Conservation (phyloP, 2,113 vertebrate genomes). For the Chamaetylas fuelleborni region DNA sequence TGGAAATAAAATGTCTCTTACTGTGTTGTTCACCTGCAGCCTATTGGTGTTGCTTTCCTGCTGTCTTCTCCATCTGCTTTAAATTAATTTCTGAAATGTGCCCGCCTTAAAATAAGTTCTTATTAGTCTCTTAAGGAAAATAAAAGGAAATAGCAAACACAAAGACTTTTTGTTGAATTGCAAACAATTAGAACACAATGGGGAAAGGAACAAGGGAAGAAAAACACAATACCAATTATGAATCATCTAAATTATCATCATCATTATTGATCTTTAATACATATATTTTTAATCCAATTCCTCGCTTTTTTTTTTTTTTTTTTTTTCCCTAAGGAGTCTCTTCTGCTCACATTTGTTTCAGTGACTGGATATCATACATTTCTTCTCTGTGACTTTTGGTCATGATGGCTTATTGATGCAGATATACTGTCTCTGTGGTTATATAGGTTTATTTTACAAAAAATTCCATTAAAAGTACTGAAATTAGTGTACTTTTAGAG, state of each 20-base stretch:
- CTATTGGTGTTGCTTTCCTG: slow-evolving; percentile 29
- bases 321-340: not conserved
- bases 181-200: not conserved
- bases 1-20: slow-evolving; percentile 2
- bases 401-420: not conserved
- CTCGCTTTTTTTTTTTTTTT: not conserved
- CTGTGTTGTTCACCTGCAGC: slow-evolving; percentile 37
- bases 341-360: not conserved
- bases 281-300: not conserved
- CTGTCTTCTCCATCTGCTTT: slow-evolving; percentile 45
- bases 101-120: slow-evolving; percentile 19
- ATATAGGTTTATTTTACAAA: not conserved
- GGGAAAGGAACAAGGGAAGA: not conserved
- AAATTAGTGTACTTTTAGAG: not conserved
- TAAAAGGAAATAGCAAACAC: not conserved
- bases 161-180: slow-evolving; percentile 1
- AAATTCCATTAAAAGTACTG: not conserved
- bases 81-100: not conserved
- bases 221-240: not conserved
- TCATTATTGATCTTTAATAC: not conserved
- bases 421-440: not conserved
- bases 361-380: not conserved
- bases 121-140: slow-evolving; percentile 11
- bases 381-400: not conserved
- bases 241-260: no score